phyloP scores from a whole-genome alignment of 1,140 invertebrate species.

The Bombus breviceps region DNA sequence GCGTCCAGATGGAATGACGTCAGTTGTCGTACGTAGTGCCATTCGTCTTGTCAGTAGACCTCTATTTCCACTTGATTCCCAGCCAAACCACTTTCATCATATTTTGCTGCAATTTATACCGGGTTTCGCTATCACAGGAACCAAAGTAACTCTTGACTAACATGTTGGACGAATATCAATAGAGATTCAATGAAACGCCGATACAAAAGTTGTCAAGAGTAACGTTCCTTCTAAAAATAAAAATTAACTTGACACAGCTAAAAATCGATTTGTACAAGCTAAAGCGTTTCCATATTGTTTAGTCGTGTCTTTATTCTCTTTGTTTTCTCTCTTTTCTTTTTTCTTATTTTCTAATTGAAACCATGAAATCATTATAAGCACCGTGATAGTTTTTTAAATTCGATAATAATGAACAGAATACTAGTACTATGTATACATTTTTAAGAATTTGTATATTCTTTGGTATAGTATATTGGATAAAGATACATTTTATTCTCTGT shows the following conservation, averaged over 20 bases:
- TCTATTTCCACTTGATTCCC: conserved; percentile 54
- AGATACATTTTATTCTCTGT: too few relatives aligned
- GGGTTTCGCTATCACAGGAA: background rate
- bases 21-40: conserved; percentile 47
- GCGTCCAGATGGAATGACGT: conserved; percentile 45
- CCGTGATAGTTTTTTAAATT: background rate
- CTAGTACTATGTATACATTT: too few relatives aligned
- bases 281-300: background rate
- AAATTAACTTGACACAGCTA: background rate
- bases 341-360: background rate
- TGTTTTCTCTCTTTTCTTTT: accelerated
- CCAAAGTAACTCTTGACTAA: background rate
- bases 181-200: too few relatives aligned
- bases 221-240: background rate
- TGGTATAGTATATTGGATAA: too few relatives aligned
- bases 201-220: background rate
- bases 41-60: conserved; percentile 60
- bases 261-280: background rate
- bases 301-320: too few relatives aligned
- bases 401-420: background rate
- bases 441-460: too few relatives aligned
- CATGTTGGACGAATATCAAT: conserved; percentile 2
- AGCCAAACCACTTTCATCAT: conserved; percentile 15
- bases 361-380: background rate
- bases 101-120: conserved; percentile 28